A percentile compares a stretch with the other conserved stretches of the same genome.
Conservation (phyloP, 2,113 vertebrate species). For the rat (Rattus norvegicus) region DNA sequence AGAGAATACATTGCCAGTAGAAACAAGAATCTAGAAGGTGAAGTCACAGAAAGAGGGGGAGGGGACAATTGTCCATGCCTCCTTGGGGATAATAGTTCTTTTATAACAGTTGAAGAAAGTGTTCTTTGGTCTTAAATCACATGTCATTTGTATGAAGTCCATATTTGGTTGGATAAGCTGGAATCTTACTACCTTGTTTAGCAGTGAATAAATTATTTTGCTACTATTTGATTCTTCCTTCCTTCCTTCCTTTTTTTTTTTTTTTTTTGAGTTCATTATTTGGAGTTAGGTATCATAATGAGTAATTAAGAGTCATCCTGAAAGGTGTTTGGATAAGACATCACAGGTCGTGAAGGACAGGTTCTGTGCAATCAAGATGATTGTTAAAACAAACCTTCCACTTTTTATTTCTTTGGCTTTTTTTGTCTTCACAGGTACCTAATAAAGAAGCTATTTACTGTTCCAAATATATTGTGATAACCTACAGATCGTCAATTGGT, state of each 20-base stretch:
- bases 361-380: not conserved
- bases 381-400: not conserved
- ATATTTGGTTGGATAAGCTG: not conserved
- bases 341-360: not conserved
- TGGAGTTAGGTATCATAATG: not conserved
- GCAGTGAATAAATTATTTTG: not conserved
- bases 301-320: not conserved
- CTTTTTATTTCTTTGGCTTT: not conserved
- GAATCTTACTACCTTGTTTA: not conserved
- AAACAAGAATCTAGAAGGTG: not conserved
- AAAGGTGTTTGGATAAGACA: not conserved
- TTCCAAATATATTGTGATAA: not conserved
- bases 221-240: not conserved
- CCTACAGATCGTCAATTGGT: not conserved
- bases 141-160: not conserved
- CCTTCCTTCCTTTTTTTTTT: not conserved
- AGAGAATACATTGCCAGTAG: not conserved
- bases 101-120: not conserved
- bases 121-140: not conserved
- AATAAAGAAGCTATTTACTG: not conserved
- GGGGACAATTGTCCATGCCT: not conserved
- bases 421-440: not conserved
- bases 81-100: not conserved
- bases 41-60: not conserved
- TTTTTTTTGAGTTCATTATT: not conserved